Evolutionary conservation across 2,113 vertebrate genomes (phyloP).

Genomic region (Neotoma lepida): DNA sequence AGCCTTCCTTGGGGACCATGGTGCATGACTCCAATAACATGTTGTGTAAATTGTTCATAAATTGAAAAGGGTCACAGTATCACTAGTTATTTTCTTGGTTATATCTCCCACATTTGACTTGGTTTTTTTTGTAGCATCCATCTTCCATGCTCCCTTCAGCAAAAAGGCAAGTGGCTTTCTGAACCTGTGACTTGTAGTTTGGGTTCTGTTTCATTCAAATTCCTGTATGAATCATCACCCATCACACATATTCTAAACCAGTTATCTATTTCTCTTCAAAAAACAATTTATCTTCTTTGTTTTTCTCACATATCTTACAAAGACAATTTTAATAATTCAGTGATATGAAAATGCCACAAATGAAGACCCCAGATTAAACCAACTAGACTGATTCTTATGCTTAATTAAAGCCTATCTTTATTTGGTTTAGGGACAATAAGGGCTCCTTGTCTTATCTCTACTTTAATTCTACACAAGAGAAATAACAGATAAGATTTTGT

Average conservation of each 20-base stretch:
- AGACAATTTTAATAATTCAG: background rate
- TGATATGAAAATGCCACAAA: background rate
- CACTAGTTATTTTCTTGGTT: background rate
- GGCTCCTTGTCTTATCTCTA: background rate
- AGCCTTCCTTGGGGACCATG: background rate
- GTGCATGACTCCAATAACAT: background rate
- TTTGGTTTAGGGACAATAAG: background rate
- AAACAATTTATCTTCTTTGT: background rate
- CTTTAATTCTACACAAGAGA: constrained; percentile 15
- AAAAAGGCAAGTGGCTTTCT: constrained; percentile 22
- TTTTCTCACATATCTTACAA: constrained; percentile 7
- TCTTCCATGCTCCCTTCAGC: background rate
- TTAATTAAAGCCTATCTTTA: background rate
- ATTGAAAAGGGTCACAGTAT: background rate
- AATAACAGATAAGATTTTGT: background rate
- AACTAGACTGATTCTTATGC: background rate
- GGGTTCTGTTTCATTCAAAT: background rate
- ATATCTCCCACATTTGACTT: background rate
- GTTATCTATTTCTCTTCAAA: background rate
- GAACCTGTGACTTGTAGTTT: background rate
- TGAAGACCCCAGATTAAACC: background rate
- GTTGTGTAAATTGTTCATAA: background rate
- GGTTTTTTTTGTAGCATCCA: background rate
- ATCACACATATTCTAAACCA: background rate
- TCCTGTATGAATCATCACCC: background rate